Evolutionary conservation across 2,113 vertebrate species (phyloP), one percentile per base, ranked within the genome.

Genomic region (Climacteris rufus): DNA sequence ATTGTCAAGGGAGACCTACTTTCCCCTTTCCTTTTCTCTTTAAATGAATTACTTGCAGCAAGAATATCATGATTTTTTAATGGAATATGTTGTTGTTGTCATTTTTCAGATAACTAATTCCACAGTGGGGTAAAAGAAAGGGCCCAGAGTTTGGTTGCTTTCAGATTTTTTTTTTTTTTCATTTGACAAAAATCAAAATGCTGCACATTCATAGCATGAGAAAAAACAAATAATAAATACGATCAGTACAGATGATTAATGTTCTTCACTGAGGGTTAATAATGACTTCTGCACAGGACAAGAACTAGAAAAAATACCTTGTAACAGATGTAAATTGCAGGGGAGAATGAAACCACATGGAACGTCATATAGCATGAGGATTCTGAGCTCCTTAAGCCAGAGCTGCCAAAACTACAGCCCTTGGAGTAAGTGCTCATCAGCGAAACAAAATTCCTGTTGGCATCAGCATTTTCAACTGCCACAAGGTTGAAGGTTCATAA

Each of bases 401-500:
- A 93, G 45, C 56, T 90, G 45, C 49, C 64, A 80, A 64, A 93
- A 66, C 23, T 31, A 21, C 45, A 85, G 20, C 37, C 23, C 30
- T 91, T 92, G 50, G 50, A 90, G 39, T 2, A 23, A 64, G 25
- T 28, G 37, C 22, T 92, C 35, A 81, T 90, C 60, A 82, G 68
- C 92, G 47, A 72, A 83, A 84, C 40, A 35, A 30, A 87, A 78
- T 74, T 96, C 68, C 72, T 94, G 65, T 53, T 20, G 40, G 61
- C 54, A 42, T 93, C 89, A 92, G 61, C 71, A 71, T 53, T 96
- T 96, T 95, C 37, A 42, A 17, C 52, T 94, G 76, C 49, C 70
- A 59, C 84, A 95, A 89, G 59, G 11, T 27, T 90, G 49, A 95
- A 96, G 60, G 59, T 90, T 96, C 81, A 54, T 49, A 77, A 59